These are phyloP conservation scores for Idris sp. DNA, from an alignment of 1,140 invertebrate species.

Conservation along the genomic window DNA sequence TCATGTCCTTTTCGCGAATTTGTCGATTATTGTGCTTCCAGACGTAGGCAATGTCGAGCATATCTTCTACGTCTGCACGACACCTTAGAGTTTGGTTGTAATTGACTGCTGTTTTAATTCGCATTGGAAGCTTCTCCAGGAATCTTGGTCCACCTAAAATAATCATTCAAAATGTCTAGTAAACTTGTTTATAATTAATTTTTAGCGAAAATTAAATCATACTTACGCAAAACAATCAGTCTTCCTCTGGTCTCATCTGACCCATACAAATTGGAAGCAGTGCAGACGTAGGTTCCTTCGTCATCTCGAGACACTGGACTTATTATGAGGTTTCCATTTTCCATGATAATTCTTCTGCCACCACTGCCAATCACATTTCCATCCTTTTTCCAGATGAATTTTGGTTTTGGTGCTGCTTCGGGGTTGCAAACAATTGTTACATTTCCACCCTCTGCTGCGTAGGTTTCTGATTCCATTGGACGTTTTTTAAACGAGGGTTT, in stretches of 20 bases:
- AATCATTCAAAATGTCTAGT: no score
- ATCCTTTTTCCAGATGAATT: conserved; percentile 95
- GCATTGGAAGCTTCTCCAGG: conserved; percentile 82
- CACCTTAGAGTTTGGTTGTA: conserved; percentile 87
- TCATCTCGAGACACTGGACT: conserved; percentile 91
- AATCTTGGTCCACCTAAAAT: conserved; percentile 84
- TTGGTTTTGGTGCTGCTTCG: conserved; percentile 94
- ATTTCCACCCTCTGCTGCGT: conserved; percentile 93
- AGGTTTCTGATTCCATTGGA: conserved; percentile 91
- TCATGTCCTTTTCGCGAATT: conserved; percentile 83
- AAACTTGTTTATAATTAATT: no score
- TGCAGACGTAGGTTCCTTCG: conserved; percentile 92
- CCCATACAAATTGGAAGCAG: conserved; percentile 90
- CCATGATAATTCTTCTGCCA: conserved; percentile 87
- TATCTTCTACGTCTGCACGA: conserved; percentile 87
- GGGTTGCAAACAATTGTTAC: conserved; percentile 94
- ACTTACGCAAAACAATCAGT: conserved; percentile 90
- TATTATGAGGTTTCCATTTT: conserved; percentile 92
- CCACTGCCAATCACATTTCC: conserved; percentile 88
- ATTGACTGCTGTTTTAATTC: conserved; percentile 83
- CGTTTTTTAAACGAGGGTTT: conserved; percentile 94
- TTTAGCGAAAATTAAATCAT: no score
- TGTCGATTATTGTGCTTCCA: conserved; percentile 93
- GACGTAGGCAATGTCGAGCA: conserved; percentile 92
- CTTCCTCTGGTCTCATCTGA: conserved; percentile 87